Conservation (phyloP, 2,113 vertebrate genomes). For the Halichoerus grypus region DNA sequence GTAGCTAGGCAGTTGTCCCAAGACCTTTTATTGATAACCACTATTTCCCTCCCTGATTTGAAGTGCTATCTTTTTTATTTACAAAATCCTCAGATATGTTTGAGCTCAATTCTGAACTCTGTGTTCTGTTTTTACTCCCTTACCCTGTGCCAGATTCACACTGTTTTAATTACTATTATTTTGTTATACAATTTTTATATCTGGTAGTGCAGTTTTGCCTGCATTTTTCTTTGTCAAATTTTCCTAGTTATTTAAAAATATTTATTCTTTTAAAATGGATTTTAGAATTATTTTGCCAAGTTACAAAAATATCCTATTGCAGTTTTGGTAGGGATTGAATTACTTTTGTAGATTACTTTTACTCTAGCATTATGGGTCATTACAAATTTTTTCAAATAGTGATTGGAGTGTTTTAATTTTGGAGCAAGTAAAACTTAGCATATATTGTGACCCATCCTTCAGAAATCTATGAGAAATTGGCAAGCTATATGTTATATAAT, state of each 20-base stretch:
- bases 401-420: slow-evolving; percentile 46
- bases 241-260: slow-evolving; percentile 64
- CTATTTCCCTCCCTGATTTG: not conserved
- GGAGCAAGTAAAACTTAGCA: slow-evolving; percentile 23
- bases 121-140: slow-evolving; percentile 58
- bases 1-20: not conserved
- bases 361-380: not conserved
- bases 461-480: slow-evolving; percentile 3
- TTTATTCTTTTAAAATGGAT: slow-evolving; percentile 65
- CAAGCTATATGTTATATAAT: not conserved
- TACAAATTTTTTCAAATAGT: slow-evolving; percentile 17
- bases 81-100: slow-evolving; percentile 43
- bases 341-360: slow-evolving; percentile 48
- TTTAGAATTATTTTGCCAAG: slow-evolving; percentile 59
- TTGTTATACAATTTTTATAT: slow-evolving; percentile 69
- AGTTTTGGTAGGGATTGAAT: slow-evolving; percentile 56
- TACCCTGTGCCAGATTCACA: slow-evolving; percentile 47
- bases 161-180: slow-evolving; percentile 77
- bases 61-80: slow-evolving; percentile 47
- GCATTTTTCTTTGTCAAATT: slow-evolving; percentile 57
- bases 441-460: slow-evolving; percentile 28
- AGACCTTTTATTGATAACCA: slow-evolving; percentile 11
- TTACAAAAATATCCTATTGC: slow-evolving; percentile 25
- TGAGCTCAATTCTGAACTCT: slow-evolving; percentile 54
- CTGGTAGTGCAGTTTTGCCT: slow-evolving; percentile 47